Evolutionary conservation across 1,140 invertebrate species (phyloP).

Genomic region (Scaptomyza pallida): DNA sequence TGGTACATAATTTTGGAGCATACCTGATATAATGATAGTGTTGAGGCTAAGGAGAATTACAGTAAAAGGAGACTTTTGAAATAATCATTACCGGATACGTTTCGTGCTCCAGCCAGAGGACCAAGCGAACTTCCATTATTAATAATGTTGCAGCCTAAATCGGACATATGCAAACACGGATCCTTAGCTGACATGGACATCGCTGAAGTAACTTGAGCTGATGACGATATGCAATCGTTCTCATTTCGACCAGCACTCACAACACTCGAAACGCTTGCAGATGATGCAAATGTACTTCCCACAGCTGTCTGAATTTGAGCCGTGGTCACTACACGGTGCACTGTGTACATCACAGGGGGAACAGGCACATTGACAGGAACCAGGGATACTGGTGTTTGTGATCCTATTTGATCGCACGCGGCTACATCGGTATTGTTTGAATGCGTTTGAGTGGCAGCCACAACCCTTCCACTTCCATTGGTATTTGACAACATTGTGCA

Average conservation of each 20-base stretch:
- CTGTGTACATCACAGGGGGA: conserved; percentile 82
- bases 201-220: conserved; percentile 56
- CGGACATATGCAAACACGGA: conserved; percentile 47
- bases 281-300: conserved; percentile 80
- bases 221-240: conserved; percentile 61
- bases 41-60: background rate
- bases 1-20: conserved; percentile 62
- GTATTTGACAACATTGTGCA: conserved; percentile 56
- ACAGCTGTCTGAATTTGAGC: conserved; percentile 81
- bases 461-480: conserved; percentile 52
- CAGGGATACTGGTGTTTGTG: conserved; percentile 53
- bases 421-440: conserved; percentile 44
- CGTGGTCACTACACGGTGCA: conserved; percentile 82
- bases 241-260: conserved; percentile 74
- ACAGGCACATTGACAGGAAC: conserved; percentile 59
- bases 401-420: conserved; percentile 55
- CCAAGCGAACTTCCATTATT: conserved; percentile 56
- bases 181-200: conserved; percentile 56
- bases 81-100: conserved; percentile 54
- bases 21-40: conserved; percentile 33
- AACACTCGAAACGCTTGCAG: conserved; percentile 81
- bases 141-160: conserved; percentile 64
- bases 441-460: conserved; percentile 70
- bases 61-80: background rate
- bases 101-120: conserved; percentile 50